These are phyloP conservation scores for Neodiprion fabricii DNA, from an alignment of 1,140 invertebrate genomes.

Conservation along the genomic window DNA sequence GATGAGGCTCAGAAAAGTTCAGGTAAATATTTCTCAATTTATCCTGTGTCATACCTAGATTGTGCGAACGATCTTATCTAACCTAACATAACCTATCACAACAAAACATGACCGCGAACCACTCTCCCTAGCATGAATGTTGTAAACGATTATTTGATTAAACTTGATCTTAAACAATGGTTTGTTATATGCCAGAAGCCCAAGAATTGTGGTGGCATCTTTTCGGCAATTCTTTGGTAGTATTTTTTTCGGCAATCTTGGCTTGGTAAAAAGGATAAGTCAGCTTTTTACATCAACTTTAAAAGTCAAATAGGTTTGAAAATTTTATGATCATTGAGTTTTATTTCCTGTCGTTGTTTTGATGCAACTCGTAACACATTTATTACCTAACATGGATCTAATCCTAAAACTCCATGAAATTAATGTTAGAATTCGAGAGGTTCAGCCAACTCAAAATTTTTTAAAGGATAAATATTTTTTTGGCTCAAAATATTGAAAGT, in stretches of 20 bases:
- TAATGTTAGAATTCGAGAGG: no score
- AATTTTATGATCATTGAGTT: not conserved
- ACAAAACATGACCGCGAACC: no score
- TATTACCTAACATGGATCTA: no score
- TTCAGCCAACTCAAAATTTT: no score
- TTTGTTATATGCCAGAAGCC: not conserved
- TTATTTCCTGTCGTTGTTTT: constrained; percentile 1
- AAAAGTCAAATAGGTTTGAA: constrained; percentile 13
- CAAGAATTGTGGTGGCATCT: constrained; percentile 14
- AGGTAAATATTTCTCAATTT: constrained; percentile 1
- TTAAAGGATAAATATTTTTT: not conserved
- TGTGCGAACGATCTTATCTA: no score
- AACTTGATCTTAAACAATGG: not conserved
- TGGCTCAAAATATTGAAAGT: not conserved
- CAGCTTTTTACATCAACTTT: not conserved
- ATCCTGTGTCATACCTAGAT: no score
- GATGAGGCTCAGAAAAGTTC: not conserved
- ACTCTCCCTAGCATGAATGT: no score
- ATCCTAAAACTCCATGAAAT: no score
- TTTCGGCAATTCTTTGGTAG: not conserved
- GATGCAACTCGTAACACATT: no score
- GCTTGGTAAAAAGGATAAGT: no score
- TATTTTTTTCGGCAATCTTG: not conserved
- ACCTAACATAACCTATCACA: no score
- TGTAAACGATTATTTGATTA: no score